Evolutionary conservation across 2,888 invertebrate genomes (phyloP).

Genomic region (Drosophila rellima): DNA sequence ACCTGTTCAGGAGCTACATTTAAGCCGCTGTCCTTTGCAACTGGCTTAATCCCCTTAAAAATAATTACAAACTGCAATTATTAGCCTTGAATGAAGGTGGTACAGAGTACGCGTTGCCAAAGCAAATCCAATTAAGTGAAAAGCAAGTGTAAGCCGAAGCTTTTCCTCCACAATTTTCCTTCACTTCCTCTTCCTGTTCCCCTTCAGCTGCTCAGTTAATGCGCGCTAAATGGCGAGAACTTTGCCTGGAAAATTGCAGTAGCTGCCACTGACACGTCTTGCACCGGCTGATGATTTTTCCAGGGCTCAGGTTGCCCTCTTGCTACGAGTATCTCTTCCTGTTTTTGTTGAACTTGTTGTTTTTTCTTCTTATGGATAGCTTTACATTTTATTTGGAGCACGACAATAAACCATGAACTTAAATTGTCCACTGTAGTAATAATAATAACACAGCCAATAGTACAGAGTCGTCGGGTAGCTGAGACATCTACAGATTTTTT

Average conservation of each 20-base stretch:
- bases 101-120: slow-evolving; percentile 44
- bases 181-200: slow-evolving; percentile 22
- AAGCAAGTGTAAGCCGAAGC: slow-evolving; percentile 74
- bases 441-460: slow-evolving; percentile 42
- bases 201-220: slow-evolving; percentile 37
- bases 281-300: slow-evolving; percentile 43
- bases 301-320: neutral
- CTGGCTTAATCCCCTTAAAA: slow-evolving; percentile 56
- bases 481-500: slow-evolving; percentile 3
- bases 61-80: slow-evolving; percentile 79
- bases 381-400: slow-evolving; percentile 37
- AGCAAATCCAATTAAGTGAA: slow-evolving; percentile 78
- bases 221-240: slow-evolving; percentile 52
- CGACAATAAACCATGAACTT: slow-evolving; percentile 52
- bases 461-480: slow-evolving; percentile 7
- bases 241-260: slow-evolving; percentile 40
- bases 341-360: slow-evolving; percentile 1
- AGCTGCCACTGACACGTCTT: slow-evolving; percentile 31
- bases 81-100: slow-evolving; percentile 56
- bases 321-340: neutral
- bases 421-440: slow-evolving; percentile 62
- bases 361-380: slow-evolving; percentile 2
- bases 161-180: slow-evolving; percentile 27
- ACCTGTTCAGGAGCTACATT: slow-evolving; percentile 20
- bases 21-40: slow-evolving; percentile 48